Base-by-base conservation (phyloP, 1,140 invertebrate genomes). In the Acromyrmex echinatior region DNA sequence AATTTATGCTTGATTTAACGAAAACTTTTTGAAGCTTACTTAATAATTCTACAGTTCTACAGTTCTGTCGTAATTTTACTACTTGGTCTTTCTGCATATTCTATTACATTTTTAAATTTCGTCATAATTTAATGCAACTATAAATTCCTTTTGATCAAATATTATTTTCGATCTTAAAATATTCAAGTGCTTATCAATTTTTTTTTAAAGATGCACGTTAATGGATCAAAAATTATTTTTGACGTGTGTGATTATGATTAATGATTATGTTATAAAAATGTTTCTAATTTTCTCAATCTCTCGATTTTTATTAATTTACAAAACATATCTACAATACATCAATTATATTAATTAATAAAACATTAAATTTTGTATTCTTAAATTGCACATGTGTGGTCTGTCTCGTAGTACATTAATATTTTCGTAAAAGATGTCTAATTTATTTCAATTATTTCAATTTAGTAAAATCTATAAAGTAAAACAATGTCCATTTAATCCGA, bases 1-100 rank as follows among this genome's bases (percentile, higher is more conserved):
- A 70, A 81, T 81, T 25, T 53, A 68, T 58, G 31, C 31, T 14
- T 49, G 25, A 45, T 62, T 49, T 77, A 21, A 77, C 16, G 14
- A 6, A 65, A 66, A 66, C 18, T 79, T 10, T 9, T 18, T 65
- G 28, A 79, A 65, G 16, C 6, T 45, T 39, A 39, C 39, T 49
- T 45, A 78, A 49, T 16, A 79, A 6, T 63, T 65, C 6, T 66
- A 35, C 7, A 35, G 28, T 53, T 16, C 3, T 78, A 45, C 9
- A 35, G 18, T 65, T 16, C 1, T 78, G 25, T 3, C 2, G 3
- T 28, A 12, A 1, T 45, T 51, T 49, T 18, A 65, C 1, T 76
- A 21, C 6, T 18, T 14, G 18, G 0, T 60, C 21, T 25, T 77
- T 62, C 45, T 25, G 9, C 21, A 25, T n/a, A 39, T 0, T 62